These are phyloP conservation scores for Melanophora roralis DNA, from an alignment of 2,888 invertebrate genomes.

Conservation along the genomic window DNA sequence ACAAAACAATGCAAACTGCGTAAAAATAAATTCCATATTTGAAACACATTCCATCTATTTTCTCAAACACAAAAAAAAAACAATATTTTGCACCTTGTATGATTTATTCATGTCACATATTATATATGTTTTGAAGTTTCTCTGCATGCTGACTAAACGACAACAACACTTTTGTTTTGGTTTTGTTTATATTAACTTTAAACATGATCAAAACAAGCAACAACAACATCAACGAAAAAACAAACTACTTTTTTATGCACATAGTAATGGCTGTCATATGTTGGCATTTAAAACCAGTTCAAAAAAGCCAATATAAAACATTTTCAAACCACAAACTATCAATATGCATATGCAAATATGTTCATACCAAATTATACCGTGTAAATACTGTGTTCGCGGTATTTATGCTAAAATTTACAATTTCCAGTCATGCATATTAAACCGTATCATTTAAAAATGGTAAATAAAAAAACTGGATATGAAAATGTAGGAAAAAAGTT, in stretches of 20 bases:
- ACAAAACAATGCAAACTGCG: not conserved
- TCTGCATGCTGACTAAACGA: not conserved
- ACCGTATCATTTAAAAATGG: not conserved
- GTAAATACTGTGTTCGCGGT: constrained; percentile 12
- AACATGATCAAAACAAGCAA: not conserved
- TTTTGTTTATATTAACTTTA: not conserved
- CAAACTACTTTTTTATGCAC: constrained; percentile 16
- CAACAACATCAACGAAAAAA: no score
- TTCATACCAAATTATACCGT: not conserved
- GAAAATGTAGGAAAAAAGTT: constrained; percentile 5
- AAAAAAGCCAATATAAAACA: not conserved
- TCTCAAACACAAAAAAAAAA: constrained; percentile 7
- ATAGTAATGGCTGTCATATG: not conserved
- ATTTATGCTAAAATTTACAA: constrained; percentile 38
- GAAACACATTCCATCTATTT: constrained; percentile 32
- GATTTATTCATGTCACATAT: constrained; percentile 52
- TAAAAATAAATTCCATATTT: not conserved
- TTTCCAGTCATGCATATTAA: constrained; percentile 42
- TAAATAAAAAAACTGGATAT: not conserved
- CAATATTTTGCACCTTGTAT: constrained; percentile 15
- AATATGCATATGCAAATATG: no score
- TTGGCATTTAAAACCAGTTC: constrained; percentile 32
- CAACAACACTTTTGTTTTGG: not conserved
- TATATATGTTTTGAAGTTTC: constrained; percentile 20
- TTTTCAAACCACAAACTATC: constrained; percentile 1